Conservation (phyloP, 2,888 invertebrate genomes). For the Caradrina kadenii region DNA sequence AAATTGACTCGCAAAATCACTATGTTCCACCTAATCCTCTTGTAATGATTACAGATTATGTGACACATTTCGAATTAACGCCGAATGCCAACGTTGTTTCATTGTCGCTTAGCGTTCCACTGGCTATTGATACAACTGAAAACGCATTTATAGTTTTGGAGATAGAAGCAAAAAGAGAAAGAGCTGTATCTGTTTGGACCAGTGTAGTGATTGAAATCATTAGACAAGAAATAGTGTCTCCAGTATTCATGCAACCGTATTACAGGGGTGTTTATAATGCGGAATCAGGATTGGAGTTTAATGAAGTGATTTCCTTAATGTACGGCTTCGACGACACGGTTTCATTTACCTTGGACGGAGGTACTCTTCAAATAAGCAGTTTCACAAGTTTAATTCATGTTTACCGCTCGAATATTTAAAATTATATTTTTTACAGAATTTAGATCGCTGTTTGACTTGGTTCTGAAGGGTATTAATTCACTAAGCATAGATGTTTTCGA, state of each 20-base stretch:
- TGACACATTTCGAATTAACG: constrained; percentile 65
- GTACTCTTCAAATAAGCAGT: constrained; percentile 52
- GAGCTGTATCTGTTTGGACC: constrained; percentile 73
- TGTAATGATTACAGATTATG: constrained; percentile 69
- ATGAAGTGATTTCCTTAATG: constrained; percentile 67
- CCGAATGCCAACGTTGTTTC: constrained; percentile 63
- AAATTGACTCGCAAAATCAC: neutral
- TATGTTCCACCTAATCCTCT: neutral
- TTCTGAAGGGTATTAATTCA: constrained; percentile 36
- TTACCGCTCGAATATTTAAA: neutral
- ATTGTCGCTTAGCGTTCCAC: constrained; percentile 58
- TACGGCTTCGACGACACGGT: constrained; percentile 74
- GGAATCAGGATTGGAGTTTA: constrained; percentile 65
- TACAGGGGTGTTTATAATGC: constrained; percentile 71
- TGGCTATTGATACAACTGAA: constrained; percentile 66
- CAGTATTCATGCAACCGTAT: constrained; percentile 71
- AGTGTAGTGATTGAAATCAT: constrained; percentile 73
- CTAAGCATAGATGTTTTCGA: constrained; percentile 42
- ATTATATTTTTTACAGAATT: constrained; percentile 60
- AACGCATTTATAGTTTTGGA: constrained; percentile 75
- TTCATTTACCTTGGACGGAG: constrained; percentile 71
- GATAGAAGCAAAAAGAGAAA: constrained; percentile 74
- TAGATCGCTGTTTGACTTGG: constrained; percentile 58
- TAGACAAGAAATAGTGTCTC: constrained; percentile 62
- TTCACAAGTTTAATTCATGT: constrained; percentile 1